Base-by-base conservation (phyloP, 2,888 invertebrate species). In the Ennomos quercinarius region DNA sequence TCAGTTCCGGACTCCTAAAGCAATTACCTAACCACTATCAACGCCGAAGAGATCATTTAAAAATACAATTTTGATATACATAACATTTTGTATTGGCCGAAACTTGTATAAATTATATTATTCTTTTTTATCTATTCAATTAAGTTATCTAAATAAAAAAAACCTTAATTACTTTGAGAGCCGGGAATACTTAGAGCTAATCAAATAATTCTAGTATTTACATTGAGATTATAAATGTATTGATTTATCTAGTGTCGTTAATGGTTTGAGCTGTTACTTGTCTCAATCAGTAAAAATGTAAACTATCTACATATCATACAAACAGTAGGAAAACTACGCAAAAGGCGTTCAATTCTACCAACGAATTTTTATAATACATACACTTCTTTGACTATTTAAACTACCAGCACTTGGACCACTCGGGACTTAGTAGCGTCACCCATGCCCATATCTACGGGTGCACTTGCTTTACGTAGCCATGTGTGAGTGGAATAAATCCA, bases 1-100 rank as follows among this genome's bases (percentile, higher is more conserved):
- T 85, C 80, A 87, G 86, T 84, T 89, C 91, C 91, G 80, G 91
- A 91, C 91, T 92, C 91, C 86, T 89, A 91, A 91, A 92, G 91
- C 89, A 91, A 91, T 90, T 86, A 84, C 82, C 84, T 87, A 88
- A 81, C 80, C 73, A 80, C 79, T 84, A 87, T 80, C 78, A 83
- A 86, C 86, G 85, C 85, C 89, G 80, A 91, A 91, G 92, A 92
- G 92, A 92, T 92, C 92, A 91, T 89, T 61, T 89, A 84, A 88
- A 87, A 91, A 91, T 91, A 92, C 89, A 91, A 90, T 91, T 91
- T 91, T 87, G 88, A 87, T 87, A 84, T 88, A 87, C 82, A 86
- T 85, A 88, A 84, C 81, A 85, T 84, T 27, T 89, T 87, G 85
- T 88, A 85, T 89, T 89, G 89, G 90, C 91, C 91, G 85, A 91